Evolutionary conservation across 2,113 vertebrate genomes (phyloP), one percentile per base, ranked within the genome.

Genomic region (Raja brachyura): DNA sequence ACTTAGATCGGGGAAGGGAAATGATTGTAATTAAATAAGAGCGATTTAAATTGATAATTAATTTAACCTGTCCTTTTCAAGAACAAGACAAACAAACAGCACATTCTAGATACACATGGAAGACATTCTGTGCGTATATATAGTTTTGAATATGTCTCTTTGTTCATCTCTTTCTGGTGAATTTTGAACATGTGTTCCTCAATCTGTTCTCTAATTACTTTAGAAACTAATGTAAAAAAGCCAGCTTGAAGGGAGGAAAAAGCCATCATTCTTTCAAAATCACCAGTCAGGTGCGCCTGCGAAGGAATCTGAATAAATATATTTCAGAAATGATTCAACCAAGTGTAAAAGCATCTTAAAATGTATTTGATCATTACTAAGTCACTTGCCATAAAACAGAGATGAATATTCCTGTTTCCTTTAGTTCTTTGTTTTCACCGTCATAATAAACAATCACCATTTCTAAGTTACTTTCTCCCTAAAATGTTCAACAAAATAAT

Each of bases 121-220:
- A n/a, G n/a, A n/a, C n/a, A n/a, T n/a, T n/a, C n/a, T n/a, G n/a
- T n/a, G n/a, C n/a, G n/a, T n/a, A 90, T 61, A 66, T 68, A 16
- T 90, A 8, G 14, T 66, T 90, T 90, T 90, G 86, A 68, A 90
- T 68, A 5, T 33, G n/a, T 68, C 63, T 33, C 59, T 90, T 90
- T 90, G 61, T 66, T 90, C 63, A 33, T 14, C 31, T 31, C 86
- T 31, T 68, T 68, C n/a, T 11, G 33, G 54, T 2, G 4, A 86
- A 20, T 25, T 56, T 22, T 20, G 81, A 85, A 48, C 54, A n/a
- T 86, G 83, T 33, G 59, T 63, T 33, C 31, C 63, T 33, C n/a
- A 90, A 25, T 33, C 31, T 63, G 61, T 90, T 90, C 66, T 61
- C 66, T 7, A 90, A 61, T 68, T 14, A 33, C 86, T 90, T 33